Percentiles rank a stretch among this genome's conserved stretches.
Evolutionary conservation across 1,140 invertebrate genomes (phyloP).

Genomic region (Caerostris extrusa): DNA sequence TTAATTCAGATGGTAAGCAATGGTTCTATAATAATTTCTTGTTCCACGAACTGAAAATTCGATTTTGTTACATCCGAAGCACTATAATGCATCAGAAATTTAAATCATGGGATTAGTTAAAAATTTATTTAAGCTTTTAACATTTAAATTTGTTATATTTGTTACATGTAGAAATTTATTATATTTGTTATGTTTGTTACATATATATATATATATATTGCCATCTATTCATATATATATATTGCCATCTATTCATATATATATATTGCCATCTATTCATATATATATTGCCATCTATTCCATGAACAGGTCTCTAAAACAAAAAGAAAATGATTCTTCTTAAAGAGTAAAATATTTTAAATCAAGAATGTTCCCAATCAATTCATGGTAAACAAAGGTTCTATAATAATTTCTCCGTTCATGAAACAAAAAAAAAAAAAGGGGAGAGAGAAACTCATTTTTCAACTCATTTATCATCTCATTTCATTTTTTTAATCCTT

Average conservation of each 20-base stretch:
- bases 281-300: no score
- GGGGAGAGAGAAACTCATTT: neutral
- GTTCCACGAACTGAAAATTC: no score
- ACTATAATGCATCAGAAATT: no score
- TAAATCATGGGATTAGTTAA: no score
- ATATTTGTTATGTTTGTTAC: no score
- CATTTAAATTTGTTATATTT: neutral
- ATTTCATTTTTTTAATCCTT: conserved; percentile 52
- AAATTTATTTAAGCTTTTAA: neutral
- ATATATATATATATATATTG: neutral
- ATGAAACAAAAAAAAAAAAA: neutral
- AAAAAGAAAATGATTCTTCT: neutral
- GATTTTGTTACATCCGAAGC: no score
- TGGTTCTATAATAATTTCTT: no score
- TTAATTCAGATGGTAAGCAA: no score
- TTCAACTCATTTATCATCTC: conserved; percentile 48
- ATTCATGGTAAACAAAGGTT: neutral
- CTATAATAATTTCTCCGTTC: neutral
- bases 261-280: no score
- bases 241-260: no score
- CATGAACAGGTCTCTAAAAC: neutral
- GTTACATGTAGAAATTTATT: no score
- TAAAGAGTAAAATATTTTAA: neutral
- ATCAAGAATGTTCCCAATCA: conserved; percentile 18
- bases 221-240: no score